These are phyloP conservation scores for Latrodectus hesperus DNA, from an alignment of 2,888 invertebrate genomes.

Conservation along the genomic window DNA sequence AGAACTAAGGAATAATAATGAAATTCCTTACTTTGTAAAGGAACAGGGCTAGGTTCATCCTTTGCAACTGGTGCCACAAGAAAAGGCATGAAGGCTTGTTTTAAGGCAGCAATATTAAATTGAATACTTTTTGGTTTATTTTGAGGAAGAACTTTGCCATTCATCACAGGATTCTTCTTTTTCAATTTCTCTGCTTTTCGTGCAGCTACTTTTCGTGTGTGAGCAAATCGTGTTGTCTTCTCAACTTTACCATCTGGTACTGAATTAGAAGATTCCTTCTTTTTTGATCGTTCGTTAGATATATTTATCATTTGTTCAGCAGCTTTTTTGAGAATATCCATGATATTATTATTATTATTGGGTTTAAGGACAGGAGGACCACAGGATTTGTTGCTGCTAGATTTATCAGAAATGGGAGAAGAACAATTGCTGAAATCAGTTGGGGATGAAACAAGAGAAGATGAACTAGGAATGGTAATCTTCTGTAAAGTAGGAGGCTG, in stretches of 20 bases:
- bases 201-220: slow-evolving; percentile 66
- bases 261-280: background rate
- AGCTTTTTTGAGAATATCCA: slow-evolving; percentile 63
- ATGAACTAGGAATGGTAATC: slow-evolving; percentile 1
- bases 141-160: slow-evolving; percentile 12
- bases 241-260: slow-evolving; percentile 17
- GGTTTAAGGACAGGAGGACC: slow-evolving; percentile 1
- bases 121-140: slow-evolving; percentile 52
- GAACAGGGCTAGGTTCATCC: background rate
- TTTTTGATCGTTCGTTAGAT: slow-evolving; percentile 33
- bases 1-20: background rate
- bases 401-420: slow-evolving; percentile 34
- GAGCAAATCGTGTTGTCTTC: slow-evolving; percentile 65
- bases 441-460: slow-evolving; percentile 4
- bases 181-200: slow-evolving; percentile 53
- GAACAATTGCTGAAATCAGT: slow-evolving; percentile 26
- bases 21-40: slow-evolving; percentile 16
- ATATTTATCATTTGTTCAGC: slow-evolving; percentile 65
- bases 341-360: slow-evolving; percentile 25
- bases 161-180: slow-evolving; percentile 34
- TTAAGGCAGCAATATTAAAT: slow-evolving; percentile 51
- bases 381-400: slow-evolving; percentile 9
- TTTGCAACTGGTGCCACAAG: background rate
- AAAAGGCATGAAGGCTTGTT: slow-evolving; percentile 28
- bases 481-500: background rate